Evolutionary conservation across 2,113 vertebrate genomes (phyloP), one percentile per base, ranked within the genome.

Genomic region (Bubo bubo): DNA sequence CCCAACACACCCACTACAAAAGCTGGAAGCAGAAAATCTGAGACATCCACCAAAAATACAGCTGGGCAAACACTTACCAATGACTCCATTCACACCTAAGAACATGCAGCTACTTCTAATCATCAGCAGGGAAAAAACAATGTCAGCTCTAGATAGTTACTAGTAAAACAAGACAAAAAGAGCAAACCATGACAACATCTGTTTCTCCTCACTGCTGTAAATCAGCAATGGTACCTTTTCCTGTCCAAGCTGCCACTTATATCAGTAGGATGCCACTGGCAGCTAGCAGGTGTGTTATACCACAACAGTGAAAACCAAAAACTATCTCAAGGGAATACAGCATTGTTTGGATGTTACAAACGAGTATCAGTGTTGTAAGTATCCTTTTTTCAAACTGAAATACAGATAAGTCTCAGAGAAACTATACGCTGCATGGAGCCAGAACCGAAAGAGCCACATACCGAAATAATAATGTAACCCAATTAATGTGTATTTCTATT

Each of bases 271-370:
- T 91, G 70, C 6, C 74, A 96, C 80, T 49, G 80, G 94, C 93
- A 93, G 92, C 91, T 83, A 83, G 73, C 37, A 89, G 85, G 72
- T 92, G 94, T 95, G 53, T 94, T 97, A 96, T 95, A 75, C 63
- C 73, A 94, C n/a, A 28, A 92, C 71, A 95, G 55, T 58, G 92
- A 91, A 98, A 98, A 98, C 95, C 92, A 98, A 88, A 97, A 56
- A 82, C 18, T 27, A 43, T 95, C 97, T 96, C 98, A 79, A 79
- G 98, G 96, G 97, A 97, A 63, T 28, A 16, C 39, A 55, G 86
- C 45, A 97, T 97, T 97, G 97, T 96, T 97, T 76, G 68, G 73
- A 92, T 52, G 20, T 95, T 95, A 95, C 90, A 97, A 98, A 98
- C 91, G 98, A 98, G 59, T 59, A 91, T 80, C 45, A 80, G 18